phyloP scores from a whole-genome alignment of 2,888 invertebrate genomes.

The Melolontha melolontha region DNA sequence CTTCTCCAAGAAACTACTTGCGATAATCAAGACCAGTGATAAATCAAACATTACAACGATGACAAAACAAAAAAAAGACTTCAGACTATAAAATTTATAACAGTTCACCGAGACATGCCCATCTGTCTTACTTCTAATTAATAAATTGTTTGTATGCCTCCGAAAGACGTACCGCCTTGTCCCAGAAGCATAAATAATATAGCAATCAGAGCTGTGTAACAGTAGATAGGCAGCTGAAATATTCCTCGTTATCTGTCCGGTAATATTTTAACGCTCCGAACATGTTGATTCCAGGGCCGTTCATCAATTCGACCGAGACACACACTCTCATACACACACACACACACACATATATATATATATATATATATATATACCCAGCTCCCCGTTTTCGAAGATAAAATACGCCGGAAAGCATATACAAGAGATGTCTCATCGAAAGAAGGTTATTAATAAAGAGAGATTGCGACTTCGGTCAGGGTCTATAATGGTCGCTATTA shows the following conservation, averaged over 20 bases:
- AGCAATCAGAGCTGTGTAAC: slow-evolving; percentile 21
- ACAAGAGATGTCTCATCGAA: slow-evolving; percentile 17
- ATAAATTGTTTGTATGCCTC: slow-evolving; percentile 35
- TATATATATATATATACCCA: no score
- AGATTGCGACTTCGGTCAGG: not conserved
- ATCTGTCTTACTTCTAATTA: slow-evolving; percentile 21
- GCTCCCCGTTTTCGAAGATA: slow-evolving; percentile 8
- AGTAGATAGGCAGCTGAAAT: slow-evolving; percentile 38
- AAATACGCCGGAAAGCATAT: not conserved
- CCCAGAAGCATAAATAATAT: slow-evolving; percentile 23
- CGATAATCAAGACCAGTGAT: no score
- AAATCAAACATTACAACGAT: no score
- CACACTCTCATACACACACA: no score
- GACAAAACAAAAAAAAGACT: not conserved
- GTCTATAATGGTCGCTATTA: slow-evolving; percentile 51
- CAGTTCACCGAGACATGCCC: slow-evolving; percentile 3
- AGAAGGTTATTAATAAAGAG: slow-evolving; percentile 30
- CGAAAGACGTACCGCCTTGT: slow-evolving; percentile 17
- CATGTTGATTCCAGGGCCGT: slow-evolving; percentile 19
- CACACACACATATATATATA: no score
- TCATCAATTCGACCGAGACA: slow-evolving; percentile 4
- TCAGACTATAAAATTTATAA: slow-evolving; percentile 8
- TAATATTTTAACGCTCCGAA: slow-evolving; percentile 15
- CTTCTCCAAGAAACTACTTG: no score
- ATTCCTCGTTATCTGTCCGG: slow-evolving; percentile 34